Evolutionary conservation across 2,113 vertebrate species (phyloP).

Genomic region (Phaethon lepturus): DNA sequence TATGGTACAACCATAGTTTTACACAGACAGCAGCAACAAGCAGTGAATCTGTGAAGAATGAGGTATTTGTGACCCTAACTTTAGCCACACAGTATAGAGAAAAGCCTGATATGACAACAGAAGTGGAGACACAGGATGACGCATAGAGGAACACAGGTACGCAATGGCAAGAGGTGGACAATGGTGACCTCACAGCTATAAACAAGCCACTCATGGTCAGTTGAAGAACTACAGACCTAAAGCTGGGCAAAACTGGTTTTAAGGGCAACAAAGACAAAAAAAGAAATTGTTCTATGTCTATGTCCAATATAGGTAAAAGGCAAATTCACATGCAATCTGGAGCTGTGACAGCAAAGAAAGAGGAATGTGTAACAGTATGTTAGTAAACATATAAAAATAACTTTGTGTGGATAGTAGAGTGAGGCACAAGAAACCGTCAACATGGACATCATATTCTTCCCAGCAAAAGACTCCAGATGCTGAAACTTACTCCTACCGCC

Average conservation of each 20-base stretch:
- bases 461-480: neutral
- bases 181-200: neutral
- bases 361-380: neutral
- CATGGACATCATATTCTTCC: neutral
- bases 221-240: neutral
- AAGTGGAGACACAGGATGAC: neutral
- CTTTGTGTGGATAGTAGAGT: fast-evolving
- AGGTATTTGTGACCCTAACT: neutral
- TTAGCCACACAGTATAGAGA: neutral
- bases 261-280: neutral
- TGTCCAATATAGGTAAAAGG: neutral
- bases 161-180: neutral
- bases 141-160: neutral
- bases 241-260: neutral
- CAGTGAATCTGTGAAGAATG: neutral
- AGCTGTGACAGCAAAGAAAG: neutral
- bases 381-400: neutral
- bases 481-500: neutral
- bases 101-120: neutral
- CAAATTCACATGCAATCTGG: neutral
- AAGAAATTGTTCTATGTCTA: neutral
- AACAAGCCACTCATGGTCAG: neutral
- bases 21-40: neutral
- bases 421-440: neutral
- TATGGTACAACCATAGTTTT: neutral